These are phyloP conservation scores for Choristoneura rosaceana DNA, from an alignment of 2,888 invertebrate species.

Conservation along the genomic window DNA sequence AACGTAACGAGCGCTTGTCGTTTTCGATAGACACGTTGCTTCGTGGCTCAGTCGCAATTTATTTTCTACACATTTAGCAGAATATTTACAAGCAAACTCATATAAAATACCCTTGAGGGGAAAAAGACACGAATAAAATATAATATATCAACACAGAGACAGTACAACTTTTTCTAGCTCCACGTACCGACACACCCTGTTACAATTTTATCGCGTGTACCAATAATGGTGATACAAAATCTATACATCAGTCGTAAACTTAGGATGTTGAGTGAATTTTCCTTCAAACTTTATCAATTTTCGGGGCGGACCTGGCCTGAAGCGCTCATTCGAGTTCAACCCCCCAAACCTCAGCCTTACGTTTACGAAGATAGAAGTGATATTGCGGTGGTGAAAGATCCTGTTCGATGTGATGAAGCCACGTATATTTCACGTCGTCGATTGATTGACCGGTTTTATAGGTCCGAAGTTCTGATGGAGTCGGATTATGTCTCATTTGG, in stretches of 20 bases:
- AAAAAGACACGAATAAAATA: slow-evolving; percentile 1
- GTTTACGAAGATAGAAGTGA: slow-evolving; percentile 4
- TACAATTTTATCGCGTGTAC: slow-evolving; percentile 33
- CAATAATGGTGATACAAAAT: slow-evolving; percentile 44
- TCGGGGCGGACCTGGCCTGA: slow-evolving; percentile 49
- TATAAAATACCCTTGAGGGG: background rate
- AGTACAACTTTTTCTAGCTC: slow-evolving; percentile 16
- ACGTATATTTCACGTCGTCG: slow-evolving; percentile 22
- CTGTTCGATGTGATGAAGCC: slow-evolving; percentile 18
- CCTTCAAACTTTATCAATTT: slow-evolving; percentile 64
- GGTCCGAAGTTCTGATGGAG: slow-evolving; percentile 52
- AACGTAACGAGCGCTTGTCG: background rate
- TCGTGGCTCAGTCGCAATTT: background rate
- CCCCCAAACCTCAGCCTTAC: slow-evolving; percentile 8
- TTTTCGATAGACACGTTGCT: background rate
- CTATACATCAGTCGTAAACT: slow-evolving; percentile 53
- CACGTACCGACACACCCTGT: slow-evolving; percentile 19
- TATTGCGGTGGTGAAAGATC: background rate
- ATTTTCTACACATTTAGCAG: too few relatives aligned
- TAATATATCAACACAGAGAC: background rate
- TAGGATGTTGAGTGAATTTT: slow-evolving; percentile 57
- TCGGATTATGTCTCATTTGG: slow-evolving; percentile 42
- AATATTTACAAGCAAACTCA: background rate
- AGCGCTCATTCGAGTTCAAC: slow-evolving; percentile 48
- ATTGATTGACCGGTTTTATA: slow-evolving; percentile 33